These are phyloP conservation scores for Clupea harengus DNA, from an alignment of 2,113 vertebrate genomes.

Conservation along the genomic window DNA sequence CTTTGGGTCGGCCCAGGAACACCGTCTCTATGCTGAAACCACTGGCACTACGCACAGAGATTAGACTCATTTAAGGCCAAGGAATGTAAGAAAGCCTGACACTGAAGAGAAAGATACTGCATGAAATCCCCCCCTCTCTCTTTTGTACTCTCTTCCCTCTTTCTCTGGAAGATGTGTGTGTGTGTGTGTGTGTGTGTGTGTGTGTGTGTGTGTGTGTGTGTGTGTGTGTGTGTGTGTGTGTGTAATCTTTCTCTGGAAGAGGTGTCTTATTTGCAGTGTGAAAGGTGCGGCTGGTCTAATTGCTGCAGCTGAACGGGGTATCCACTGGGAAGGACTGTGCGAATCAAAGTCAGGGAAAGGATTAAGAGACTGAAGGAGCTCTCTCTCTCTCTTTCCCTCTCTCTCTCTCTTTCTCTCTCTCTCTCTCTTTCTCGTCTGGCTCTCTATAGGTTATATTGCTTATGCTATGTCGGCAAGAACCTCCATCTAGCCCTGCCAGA, in stretches of 20 bases:
- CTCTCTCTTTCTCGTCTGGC: background rate
- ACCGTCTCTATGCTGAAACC: too few species aligned
- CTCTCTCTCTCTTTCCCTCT: background rate
- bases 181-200: too few species aligned
- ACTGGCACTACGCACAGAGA: too few species aligned
- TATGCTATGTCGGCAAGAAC: too few species aligned
- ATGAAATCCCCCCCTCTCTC: background rate
- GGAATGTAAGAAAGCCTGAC: too few species aligned
- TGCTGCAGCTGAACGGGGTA: slow-evolving; percentile 11
- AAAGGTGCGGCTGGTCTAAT: slow-evolving; percentile 3
- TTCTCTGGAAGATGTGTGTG: background rate
- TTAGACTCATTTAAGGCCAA: too few species aligned
- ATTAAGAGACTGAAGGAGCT: slow-evolving; percentile 39
- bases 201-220: too few species aligned
- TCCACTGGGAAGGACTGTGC: background rate
- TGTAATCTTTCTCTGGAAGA: background rate
- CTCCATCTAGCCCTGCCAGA: too few species aligned
- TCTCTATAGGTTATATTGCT: too few species aligned
- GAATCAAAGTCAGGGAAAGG: slow-evolving; percentile 41
- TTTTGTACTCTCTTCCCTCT: background rate
- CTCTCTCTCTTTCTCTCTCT: background rate
- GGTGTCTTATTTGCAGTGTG: background rate
- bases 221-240: too few species aligned
- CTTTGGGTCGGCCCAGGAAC: background rate
- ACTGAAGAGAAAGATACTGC: too few species aligned